Evolutionary conservation across 2,113 vertebrate species (phyloP).

Genomic region (Rhynchopsitta pachyrhyncha): DNA sequence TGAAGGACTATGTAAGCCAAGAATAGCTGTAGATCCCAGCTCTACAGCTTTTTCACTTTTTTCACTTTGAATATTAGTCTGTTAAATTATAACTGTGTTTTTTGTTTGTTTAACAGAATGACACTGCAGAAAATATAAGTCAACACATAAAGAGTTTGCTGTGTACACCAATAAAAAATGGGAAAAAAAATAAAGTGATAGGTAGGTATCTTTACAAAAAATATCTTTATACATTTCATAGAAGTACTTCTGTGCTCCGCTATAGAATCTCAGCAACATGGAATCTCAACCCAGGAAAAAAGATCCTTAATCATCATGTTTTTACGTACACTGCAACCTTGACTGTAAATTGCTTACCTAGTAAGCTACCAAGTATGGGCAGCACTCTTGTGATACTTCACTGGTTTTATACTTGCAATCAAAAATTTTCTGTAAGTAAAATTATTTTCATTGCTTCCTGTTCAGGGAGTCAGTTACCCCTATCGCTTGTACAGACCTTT

Average conservation of each 20-base stretch:
- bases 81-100: neutral
- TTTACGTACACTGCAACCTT: neutral
- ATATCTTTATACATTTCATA: neutral
- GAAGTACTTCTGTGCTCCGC: neutral
- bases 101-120: slow-evolving; percentile 81
- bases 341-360: neutral
- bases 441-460: neutral
- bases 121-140: slow-evolving; percentile 76
- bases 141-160: slow-evolving; percentile 88
- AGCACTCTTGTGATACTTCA: neutral
- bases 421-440: neutral
- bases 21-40: neutral
- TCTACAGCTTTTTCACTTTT: neutral
- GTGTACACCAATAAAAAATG: slow-evolving; percentile 94
- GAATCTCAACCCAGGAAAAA: neutral
- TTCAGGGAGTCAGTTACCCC: neutral
- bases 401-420: neutral
- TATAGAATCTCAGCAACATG: neutral
- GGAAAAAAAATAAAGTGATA: slow-evolving; percentile 98
- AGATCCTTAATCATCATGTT: neutral
- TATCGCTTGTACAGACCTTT: neutral
- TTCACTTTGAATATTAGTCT: neutral
- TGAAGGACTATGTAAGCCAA: neutral
- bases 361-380: neutral
- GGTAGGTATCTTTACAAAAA: slow-evolving; percentile 75